Evolutionary conservation across 37 sponge, comb jelly and placozoan genomes (phyloP).

Genomic region (Beroe ovata): DNA sequence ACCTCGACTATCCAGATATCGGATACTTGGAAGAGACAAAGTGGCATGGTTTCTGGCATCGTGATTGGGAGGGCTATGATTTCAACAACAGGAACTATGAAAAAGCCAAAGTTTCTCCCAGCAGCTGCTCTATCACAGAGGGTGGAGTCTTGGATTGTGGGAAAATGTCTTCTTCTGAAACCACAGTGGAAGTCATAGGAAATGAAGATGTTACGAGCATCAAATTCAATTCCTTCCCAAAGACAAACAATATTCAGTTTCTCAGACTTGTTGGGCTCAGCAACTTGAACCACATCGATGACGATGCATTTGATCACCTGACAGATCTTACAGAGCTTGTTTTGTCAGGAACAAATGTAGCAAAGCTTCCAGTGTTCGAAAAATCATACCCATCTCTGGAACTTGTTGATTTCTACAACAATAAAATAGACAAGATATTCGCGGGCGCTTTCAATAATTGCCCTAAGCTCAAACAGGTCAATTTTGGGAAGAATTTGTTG

Average conservation of each 20-base stretch:
- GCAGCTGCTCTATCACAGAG: not conserved
- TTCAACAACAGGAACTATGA: not conserved
- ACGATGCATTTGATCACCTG: constrained; percentile 17
- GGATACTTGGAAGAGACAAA: constrained; percentile 19
- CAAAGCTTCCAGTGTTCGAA: not conserved
- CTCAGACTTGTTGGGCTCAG: not conserved
- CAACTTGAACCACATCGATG: not conserved
- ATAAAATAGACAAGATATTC: not conserved
- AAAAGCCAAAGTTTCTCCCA: not conserved
- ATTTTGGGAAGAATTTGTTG: constrained; percentile 6
- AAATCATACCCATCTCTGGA: not conserved
- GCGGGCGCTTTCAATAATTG: constrained; percentile 3
- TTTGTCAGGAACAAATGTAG: not conserved
- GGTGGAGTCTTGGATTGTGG: not conserved
- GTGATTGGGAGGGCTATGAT: constrained; percentile 10
- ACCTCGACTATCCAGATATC: constrained; percentile 22
- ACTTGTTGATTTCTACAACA: constrained; percentile 21
- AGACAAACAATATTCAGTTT: not conserved
- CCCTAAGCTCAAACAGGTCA: constrained; percentile 26
- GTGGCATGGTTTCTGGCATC: constrained; percentile 35
- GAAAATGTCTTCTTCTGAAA: not conserved
- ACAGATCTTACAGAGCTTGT: not conserved
- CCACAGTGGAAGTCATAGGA: not conserved
- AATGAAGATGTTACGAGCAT: not conserved
- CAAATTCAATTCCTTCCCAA: constrained; percentile 21